A percentile compares a stretch with the other conserved stretches of the same genome.
These are phyloP conservation scores for Apogon talboti DNA, from an alignment of 2,797 vertebrate genomes.

Conservation along the genomic window DNA sequence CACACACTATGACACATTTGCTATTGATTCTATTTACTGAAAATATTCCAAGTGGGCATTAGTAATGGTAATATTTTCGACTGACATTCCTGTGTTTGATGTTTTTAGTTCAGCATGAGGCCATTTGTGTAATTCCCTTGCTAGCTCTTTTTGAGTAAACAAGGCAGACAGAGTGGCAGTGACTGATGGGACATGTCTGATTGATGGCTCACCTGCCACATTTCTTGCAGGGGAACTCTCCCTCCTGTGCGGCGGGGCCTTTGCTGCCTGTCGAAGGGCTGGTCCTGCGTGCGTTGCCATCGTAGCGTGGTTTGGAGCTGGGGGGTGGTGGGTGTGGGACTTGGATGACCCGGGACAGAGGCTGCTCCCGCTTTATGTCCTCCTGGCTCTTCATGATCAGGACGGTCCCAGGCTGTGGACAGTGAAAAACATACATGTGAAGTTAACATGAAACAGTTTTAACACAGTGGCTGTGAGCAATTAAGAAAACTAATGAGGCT, in stretches of 20 bases:
- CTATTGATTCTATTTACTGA: constrained; percentile 44
- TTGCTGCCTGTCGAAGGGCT: constrained; percentile 80
- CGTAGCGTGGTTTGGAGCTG: constrained; percentile 64
- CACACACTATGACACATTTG: constrained; percentile 30
- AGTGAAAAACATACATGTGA: background rate
- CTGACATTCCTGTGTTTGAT: background rate
- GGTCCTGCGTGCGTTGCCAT: constrained; percentile 78
- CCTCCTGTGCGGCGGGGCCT: constrained; percentile 84
- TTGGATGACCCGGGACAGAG: constrained; percentile 61
- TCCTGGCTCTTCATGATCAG: constrained; percentile 85
- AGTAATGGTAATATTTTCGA: constrained; percentile 22
- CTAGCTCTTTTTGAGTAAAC: constrained; percentile 14
- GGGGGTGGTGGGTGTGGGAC: constrained; percentile 58
- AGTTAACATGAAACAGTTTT: constrained; percentile 1
- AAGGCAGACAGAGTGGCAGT: background rate
- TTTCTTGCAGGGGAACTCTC: constrained; percentile 98
- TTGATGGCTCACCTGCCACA: constrained; percentile 91
- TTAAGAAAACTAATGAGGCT: background rate
- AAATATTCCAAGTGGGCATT: constrained; percentile 31
- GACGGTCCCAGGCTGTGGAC: constrained; percentile 79
- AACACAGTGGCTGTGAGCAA: background rate
- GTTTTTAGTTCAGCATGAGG: background rate
- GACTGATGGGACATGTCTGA: constrained; percentile 5
- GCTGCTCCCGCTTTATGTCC: constrained; percentile 78
- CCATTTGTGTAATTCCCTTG: constrained; percentile 8